Base-by-base conservation (phyloP, 2,113 vertebrate species). In the Gambusia affinis region DNA sequence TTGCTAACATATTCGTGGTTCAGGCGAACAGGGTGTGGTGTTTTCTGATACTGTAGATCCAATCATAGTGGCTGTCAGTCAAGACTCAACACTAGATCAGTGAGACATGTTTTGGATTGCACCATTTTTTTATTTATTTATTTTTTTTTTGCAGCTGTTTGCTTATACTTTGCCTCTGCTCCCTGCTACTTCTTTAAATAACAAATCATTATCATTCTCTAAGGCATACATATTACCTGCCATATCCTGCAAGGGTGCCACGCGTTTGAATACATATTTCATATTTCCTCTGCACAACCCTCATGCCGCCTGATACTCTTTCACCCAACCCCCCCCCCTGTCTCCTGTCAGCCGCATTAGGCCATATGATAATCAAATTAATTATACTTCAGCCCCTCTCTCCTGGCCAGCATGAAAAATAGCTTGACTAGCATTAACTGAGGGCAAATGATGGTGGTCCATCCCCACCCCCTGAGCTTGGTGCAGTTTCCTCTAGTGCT, bases 331-430 rank as follows among this genome's bases (percentile, higher is more conserved):
- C 35, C 10, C 85, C 44, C 24, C 85, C 86, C 86, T 27, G 37
- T 89, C 88, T 76, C 91, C 94, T 94, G 94, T 95, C 94, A 94
- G 82, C 93, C 75, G 85, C 93, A 94, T 92, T 93, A 94, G 78
- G 84, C 90, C 92, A 87, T 93, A 93, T 92, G 93, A 93, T 95
- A 94, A 95, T 95, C 91, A 92, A 93, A 94, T 94, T 94, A 95
- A 95, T 95, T 94, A 94, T 93, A 93, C 94, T 91, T 82, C 91
- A 93, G 84, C 88, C 89, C 83, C 89, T 88, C 88, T 91, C 88
- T 92, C 85, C 82, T 90, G 82, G 88, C 89, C 87, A 85, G 89
- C 90, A 92, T 85, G 86, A 90, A 91, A 93, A 93, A 94, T 93
- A 93, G 90, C 92, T 94, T 90, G 92, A 92, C 90, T 91, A 93